Evolutionary conservation across 2,113 vertebrate genomes (phyloP).

Genomic region (Amphiprion ocellaris): DNA sequence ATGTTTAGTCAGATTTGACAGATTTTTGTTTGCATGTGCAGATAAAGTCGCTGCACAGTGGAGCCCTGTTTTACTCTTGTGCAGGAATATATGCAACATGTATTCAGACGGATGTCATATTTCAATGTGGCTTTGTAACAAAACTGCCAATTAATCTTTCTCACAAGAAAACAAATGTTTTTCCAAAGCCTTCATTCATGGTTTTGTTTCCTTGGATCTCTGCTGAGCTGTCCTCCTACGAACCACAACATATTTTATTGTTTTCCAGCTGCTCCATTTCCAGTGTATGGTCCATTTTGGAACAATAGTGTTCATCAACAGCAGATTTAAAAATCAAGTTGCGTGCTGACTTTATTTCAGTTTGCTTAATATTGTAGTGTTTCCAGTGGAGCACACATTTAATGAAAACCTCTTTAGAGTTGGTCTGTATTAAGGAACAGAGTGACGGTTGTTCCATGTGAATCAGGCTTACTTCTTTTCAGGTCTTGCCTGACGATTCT

Average conservation of each 20-base stretch:
- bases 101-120: neutral
- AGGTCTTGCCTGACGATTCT: neutral
- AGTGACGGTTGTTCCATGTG: neutral
- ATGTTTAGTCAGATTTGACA: no score
- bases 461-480: neutral
- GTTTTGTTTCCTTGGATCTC: neutral
- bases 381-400: no score
- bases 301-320: no score
- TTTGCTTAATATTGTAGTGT: neutral
- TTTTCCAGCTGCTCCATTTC: slow-evolving; percentile 10
- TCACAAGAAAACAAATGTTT: neutral
- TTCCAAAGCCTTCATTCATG: slow-evolving; percentile 1
- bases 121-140: no score
- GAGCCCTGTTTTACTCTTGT: neutral
- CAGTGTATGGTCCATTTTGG: neutral
- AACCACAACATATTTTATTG: slow-evolving; percentile 5
- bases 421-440: no score
- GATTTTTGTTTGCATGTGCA: no score
- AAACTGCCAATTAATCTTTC: neutral
- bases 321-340: no score
- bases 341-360: neutral
- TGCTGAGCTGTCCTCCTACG: neutral
- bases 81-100: neutral
- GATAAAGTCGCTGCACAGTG: no score
- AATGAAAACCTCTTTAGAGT: no score